Evolutionary conservation across 2,888 invertebrate species (phyloP), one percentile per base, ranked within the genome.

Genomic region (Pristionchus maxplancki): DNA sequence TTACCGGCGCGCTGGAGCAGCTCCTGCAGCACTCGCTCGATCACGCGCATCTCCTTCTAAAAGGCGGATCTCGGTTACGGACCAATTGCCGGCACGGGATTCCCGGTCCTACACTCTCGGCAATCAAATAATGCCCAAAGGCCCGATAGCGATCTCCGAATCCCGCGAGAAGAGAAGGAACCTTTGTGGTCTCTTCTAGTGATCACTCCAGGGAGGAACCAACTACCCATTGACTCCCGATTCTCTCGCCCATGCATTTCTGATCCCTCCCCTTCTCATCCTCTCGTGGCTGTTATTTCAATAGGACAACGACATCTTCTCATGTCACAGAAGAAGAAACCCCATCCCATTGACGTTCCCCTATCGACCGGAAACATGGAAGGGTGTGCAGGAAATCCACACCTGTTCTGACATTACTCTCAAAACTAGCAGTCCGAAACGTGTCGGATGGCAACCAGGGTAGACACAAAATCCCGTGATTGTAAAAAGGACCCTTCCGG

Each of bases 11-110:
- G 87, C 83, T 91, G 91, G 53, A 92, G 89, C 31, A 92, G 89
- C 88, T 92, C 92, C 89, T 92, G 92, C 83, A 92, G 64, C 37
- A 91, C 91, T 64, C 89, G 89, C 86, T 91, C 89, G 53, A 92
- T 88, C n/a, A 91, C 91, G 24, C 87, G 81, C 88, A 92, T 87
- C 86, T 90, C 90, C 28, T 88, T 86, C 92, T 92, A 87, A 71
- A 91, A 85, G 31, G n/a, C 24, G n/a, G 78, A 44, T 83, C n/a
- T 58, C 58, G 11, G 11, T 58, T 50, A 11, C 28, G 31, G 48
- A 3, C 28, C 50, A 48, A 3, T 50, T n/a, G 37, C 81, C 81
- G 31, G n/a, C 81, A 11, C 81, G 13, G 13, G 17, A 50, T 15
- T 40, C 31, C 24, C 71, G 24, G 5, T 78, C 6, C 78, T 78